Percentiles rank a stretch among this genome's conserved stretches.
Conservation (phyloP, 92 coral and sea anemone species). For the Epizoanthus illoricatus region DNA sequence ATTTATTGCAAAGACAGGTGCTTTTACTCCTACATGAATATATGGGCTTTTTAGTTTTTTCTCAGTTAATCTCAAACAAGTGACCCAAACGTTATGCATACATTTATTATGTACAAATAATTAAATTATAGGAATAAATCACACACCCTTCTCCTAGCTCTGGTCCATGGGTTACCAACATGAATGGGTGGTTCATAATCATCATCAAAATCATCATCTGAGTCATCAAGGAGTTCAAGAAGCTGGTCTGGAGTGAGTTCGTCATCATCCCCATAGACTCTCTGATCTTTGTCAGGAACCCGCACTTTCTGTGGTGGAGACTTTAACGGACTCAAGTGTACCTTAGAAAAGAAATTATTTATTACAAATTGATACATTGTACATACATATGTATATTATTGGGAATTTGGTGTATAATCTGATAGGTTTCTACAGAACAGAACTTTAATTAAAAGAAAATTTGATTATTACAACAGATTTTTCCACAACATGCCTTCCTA, state of each 20-base stretch:
- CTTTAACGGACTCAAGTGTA: slow-evolving; percentile 74
- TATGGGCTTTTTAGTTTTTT: no score
- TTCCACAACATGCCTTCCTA: no score
- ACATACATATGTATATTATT: no score
- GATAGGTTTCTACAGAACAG: no score
- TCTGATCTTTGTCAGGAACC: slow-evolving; percentile 83
- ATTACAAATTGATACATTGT: background rate
- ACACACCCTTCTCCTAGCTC: slow-evolving; percentile 33
- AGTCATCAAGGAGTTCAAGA: slow-evolving; percentile 44
- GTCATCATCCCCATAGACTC: slow-evolving; percentile 87
- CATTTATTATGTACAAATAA: background rate
- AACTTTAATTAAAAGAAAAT: no score
- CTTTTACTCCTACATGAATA: no score
- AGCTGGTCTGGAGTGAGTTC: slow-evolving; percentile 65
- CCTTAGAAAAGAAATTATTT: slow-evolving; percentile 39
- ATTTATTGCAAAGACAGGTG: no score
- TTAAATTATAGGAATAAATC: background rate
- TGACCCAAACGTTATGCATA: no score
- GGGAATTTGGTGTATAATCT: no score
- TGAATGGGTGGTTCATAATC: slow-evolving; percentile 73
- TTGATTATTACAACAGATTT: no score
- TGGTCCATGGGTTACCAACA: slow-evolving; percentile 50
- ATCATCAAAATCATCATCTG: slow-evolving; percentile 66
- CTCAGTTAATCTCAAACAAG: no score
- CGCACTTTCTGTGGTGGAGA: slow-evolving; percentile 90